A percentile compares a stretch with the other conserved stretches of the same genome.
Evolutionary conservation across 2,888 invertebrate species (phyloP).

Genomic region (Dryococelus australis): DNA sequence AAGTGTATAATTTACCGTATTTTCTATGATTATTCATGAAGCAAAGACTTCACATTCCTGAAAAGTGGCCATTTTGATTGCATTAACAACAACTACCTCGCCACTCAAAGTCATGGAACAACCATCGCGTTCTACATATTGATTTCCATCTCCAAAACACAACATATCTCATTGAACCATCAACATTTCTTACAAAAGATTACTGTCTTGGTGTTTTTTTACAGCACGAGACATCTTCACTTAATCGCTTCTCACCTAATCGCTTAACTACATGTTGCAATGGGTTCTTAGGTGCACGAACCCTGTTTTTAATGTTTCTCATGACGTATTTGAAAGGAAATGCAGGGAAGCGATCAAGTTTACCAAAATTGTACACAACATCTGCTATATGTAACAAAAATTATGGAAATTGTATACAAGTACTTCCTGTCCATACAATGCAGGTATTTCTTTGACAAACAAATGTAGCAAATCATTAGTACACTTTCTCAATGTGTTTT

Average conservation of each 20-base stretch:
- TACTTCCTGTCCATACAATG: conserved; percentile 5
- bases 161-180: not conserved
- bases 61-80: not conserved
- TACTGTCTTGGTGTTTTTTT: not conserved
- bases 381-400: not conserved
- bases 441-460: conserved; percentile 9
- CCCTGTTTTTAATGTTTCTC: not conserved
- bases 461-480: not conserved
- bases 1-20: not conserved
- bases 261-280: not conserved
- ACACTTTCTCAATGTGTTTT: not conserved
- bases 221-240: not conserved
- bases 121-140: not conserved
- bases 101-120: not conserved
- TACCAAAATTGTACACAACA: not conserved
- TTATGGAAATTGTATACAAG: conserved; percentile 1
- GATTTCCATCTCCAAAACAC: not conserved
- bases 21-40: not conserved
- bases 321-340: not conserved
- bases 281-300: not conserved
- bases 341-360: not conserved
- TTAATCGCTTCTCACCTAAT: too few relatives aligned
- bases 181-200: not conserved
- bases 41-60: not conserved
- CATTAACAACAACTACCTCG: not conserved